Evolutionary conservation across 2,888 invertebrate species (phyloP).

Genomic region (Coleophora flavipennella): DNA sequence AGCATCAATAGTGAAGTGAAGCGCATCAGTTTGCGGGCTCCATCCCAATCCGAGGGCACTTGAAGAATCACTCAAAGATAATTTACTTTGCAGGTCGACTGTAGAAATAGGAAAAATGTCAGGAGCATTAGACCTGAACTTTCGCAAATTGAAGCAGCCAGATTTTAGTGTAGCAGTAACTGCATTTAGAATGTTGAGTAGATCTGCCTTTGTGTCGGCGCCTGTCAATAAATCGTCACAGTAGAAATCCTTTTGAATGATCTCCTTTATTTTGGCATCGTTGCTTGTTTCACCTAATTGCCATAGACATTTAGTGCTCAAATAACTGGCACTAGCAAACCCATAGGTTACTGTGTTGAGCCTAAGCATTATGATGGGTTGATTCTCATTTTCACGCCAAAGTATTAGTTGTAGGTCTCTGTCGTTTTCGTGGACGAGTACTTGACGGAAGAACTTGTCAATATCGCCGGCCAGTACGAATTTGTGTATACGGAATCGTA

Average conservation of each 20-base stretch:
- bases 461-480: constrained; percentile 13
- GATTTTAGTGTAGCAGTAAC: too few species aligned
- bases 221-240: constrained; percentile 4
- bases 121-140: constrained; percentile 3
- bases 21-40: constrained; percentile 1
- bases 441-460: constrained; percentile 16
- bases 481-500: constrained; percentile 9
- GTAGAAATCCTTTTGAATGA: constrained; percentile 15
- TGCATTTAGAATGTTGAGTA: constrained; percentile 1
- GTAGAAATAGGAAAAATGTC: neutral
- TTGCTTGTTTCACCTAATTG: constrained; percentile 13
- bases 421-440: constrained; percentile 4
- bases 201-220: neutral
- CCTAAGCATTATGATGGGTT: constrained; percentile 5
- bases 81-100: neutral
- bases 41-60: constrained; percentile 5
- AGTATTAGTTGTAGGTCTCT: constrained; percentile 11
- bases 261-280: constrained; percentile 5
- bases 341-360: too few species aligned
- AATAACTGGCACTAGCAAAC: constrained; percentile 12
- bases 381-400: constrained; percentile 12
- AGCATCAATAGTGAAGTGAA: constrained; percentile 2
- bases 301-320: constrained; percentile 14
- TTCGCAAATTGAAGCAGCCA: constrained; percentile 4
- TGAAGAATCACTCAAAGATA: constrained; percentile 1